These are phyloP conservation scores for Forbesichthys agassizii DNA, from an alignment of 2,113 vertebrate genomes.

Conservation along the genomic window DNA sequence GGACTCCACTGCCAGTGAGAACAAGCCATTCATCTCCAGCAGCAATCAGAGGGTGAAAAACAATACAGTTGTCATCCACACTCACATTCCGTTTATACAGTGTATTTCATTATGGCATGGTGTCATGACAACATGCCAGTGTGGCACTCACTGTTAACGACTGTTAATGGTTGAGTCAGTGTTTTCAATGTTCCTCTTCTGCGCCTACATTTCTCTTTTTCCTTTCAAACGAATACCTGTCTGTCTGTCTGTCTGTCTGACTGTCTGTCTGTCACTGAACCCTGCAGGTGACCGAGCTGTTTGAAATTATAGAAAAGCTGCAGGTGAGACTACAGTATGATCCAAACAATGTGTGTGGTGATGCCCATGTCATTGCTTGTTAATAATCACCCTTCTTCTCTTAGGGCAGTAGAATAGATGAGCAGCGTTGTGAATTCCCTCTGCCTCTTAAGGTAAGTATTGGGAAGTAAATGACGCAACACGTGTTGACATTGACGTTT, in stretches of 20 bases:
- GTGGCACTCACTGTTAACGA: conserved; percentile 3
- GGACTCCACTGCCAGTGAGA: conserved; percentile 69
- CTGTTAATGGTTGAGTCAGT: conserved; percentile 4
- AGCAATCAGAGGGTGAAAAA: conserved; percentile 81
- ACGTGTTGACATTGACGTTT: conserved; percentile 31
- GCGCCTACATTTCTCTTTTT: conserved; percentile 18
- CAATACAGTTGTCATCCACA: background rate
- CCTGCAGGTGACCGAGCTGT: conserved; percentile 83
- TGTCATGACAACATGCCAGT: background rate
- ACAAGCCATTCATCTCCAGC: conserved; percentile 66
- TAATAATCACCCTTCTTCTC: conserved; percentile 24
- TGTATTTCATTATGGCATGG: background rate
- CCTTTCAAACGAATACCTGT: background rate
- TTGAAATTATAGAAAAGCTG: conserved; percentile 89
- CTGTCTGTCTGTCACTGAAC: conserved; percentile 11
- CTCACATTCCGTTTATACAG: conserved; percentile 5
- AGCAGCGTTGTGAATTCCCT: conserved; percentile 87
- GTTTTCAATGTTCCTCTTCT: conserved; percentile 45
- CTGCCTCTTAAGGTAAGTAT: conserved; percentile 81
- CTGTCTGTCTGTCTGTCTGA: background rate
- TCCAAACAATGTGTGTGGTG: conserved; percentile 21
- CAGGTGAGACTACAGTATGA: conserved; percentile 66
- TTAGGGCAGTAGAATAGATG: conserved; percentile 86
- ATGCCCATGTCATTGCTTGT: conserved; percentile 27
- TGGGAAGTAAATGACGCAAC: background rate